Evolutionary conservation across 2,113 vertebrate genomes (phyloP), one percentile per base, ranked within the genome.

Genomic region (Petaurus breviceps): DNA sequence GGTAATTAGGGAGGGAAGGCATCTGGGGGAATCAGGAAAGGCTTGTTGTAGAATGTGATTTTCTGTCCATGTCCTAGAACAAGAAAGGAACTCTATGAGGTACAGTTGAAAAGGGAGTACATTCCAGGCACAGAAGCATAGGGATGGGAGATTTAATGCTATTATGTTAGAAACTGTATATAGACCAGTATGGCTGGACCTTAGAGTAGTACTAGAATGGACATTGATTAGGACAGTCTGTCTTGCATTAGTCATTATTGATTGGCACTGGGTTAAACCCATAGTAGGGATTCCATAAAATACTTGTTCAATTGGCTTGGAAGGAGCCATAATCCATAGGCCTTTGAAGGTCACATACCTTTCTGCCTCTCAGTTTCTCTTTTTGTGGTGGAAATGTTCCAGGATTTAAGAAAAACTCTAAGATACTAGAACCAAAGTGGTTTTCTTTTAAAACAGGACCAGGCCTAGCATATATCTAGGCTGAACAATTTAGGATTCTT

Each of bases 401-500:
- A 89, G 1, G 91, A 46, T 90, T 68, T 46, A 97, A 2, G 77
- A 49, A 90, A 95, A 92, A 89, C 6, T 0, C 49, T 93, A 57
- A 53, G 37, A 54, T 3, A 23, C 4, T 43, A 90, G 93, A 96
- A 92, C 16, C n/a, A 84, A 84, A 84, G 16, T 84, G 16, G 16
- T 84, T 84, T 84, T 84, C 19, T 43, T 84, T 55, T 23, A 43
- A 84, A 22, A 43, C 19, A 84, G 68, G 2, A 84, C 5, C 37
- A 43, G 19, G 68, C 7, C n/a, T 23, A 23, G n/a, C 37, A 84
- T 84, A 43, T 8, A 43, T 84, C n/a, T 23, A 84, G n/a, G 19
- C 68, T 90, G 14, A 94, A 53, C 93, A 91, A 96, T 92, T 95
- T 91, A 95, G n/a, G 3, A 68, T 77, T 2, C 22, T 55, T 93